Conservation (phyloP, 2,113 vertebrate genomes). For the Corapipo altera region DNA sequence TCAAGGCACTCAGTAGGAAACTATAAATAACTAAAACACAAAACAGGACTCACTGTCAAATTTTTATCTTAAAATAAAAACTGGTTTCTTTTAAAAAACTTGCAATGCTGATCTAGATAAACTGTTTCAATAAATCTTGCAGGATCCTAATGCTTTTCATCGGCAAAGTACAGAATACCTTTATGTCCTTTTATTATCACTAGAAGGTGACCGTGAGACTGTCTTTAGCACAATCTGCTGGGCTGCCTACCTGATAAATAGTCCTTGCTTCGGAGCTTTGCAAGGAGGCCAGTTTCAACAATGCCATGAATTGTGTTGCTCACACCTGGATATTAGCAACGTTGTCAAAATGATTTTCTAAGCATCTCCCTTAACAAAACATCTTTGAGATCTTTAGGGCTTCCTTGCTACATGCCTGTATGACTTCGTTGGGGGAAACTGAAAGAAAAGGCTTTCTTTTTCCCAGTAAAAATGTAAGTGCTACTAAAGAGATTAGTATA, state of each 20-base stretch:
- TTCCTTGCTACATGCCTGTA: background rate
- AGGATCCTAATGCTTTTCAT: background rate
- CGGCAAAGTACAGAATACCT: background rate
- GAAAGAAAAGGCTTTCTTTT: background rate
- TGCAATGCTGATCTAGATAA: background rate
- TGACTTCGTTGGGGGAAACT: background rate
- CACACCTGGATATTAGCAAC: background rate
- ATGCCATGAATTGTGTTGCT: fast-evolving
- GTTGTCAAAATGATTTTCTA: background rate
- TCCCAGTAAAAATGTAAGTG: background rate
- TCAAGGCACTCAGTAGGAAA: background rate
- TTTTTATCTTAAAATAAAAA: slow-evolving; percentile 13
- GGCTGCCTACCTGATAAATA: background rate
- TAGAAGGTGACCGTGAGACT: background rate
- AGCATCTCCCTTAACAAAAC: background rate
- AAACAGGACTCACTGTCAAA: background rate
- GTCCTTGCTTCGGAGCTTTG: background rate
- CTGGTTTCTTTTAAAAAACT: background rate
- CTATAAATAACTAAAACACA: slow-evolving; percentile 31
- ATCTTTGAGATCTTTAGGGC: background rate
- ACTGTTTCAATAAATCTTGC: background rate
- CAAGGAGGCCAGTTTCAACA: background rate
- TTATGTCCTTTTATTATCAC: background rate
- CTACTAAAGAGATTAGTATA: background rate
- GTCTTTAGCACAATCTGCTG: background rate